phyloP scores from a whole-genome alignment of 1,140 invertebrate species.

The Aphelenchoides fujianensis region DNA sequence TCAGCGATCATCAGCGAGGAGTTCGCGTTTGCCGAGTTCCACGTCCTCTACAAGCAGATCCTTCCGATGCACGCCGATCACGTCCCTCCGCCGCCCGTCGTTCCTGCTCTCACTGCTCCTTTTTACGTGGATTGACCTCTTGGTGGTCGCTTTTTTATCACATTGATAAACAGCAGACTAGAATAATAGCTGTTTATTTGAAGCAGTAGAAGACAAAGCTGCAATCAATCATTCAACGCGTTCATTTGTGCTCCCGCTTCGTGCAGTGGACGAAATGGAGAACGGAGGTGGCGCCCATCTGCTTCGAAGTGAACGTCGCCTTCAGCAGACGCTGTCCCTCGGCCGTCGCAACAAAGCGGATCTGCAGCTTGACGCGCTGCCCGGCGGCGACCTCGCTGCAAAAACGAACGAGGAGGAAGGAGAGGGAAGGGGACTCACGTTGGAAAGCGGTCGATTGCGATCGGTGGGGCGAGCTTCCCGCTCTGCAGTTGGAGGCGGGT shows the following conservation, averaged over 20 bases:
- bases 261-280: not conserved
- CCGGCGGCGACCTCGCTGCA: not conserved
- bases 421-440: no score
- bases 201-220: no score
- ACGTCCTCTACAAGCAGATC: constrained; percentile 17
- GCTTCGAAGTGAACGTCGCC: not conserved
- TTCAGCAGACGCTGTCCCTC: not conserved
- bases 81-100: constrained; percentile 8
- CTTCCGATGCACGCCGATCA: not conserved
- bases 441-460: not conserved
- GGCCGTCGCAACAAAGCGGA: not conserved
- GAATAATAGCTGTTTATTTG: no score
- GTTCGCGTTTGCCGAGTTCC: constrained; percentile 35
- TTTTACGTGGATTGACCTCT: not conserved
- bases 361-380: not conserved
- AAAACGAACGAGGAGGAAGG: no score
- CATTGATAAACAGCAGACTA: no score
- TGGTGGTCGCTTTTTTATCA: no score
- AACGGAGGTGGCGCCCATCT: not conserved
- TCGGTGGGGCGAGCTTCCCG: not conserved
- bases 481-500: not conserved
- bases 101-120: not conserved
- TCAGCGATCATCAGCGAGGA: not conserved
- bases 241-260: not conserved
- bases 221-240: not conserved